These are phyloP conservation scores for Lordiphosa andalusiaca DNA, from an alignment of 2,888 invertebrate species.

Conservation along the genomic window DNA sequence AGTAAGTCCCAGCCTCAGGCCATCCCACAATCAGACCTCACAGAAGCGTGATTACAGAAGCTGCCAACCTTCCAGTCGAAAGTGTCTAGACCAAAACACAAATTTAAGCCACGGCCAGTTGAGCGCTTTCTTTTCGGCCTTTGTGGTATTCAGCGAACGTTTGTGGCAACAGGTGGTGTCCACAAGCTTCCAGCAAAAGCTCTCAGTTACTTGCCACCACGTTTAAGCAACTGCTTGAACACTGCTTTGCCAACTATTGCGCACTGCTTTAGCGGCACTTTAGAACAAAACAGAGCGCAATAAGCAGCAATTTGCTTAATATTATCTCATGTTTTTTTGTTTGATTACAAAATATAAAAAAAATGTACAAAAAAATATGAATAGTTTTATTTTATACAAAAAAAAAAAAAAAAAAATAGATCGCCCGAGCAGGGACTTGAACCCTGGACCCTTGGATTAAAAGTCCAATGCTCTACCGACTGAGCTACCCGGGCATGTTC, in stretches of 20 bases:
- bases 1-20: conserved; percentile 93
- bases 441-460: conserved; percentile 81
- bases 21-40: conserved; percentile 96
- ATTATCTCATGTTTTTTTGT: too few relatives aligned
- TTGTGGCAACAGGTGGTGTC: too few relatives aligned
- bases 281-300: not conserved
- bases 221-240: not conserved
- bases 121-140: not conserved
- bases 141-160: too few relatives aligned
- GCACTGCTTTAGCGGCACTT: conserved; percentile 4
- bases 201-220: too few relatives aligned
- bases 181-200: too few relatives aligned
- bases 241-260: not conserved
- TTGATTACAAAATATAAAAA: not conserved
- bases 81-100: fast-evolving
- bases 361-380: not conserved
- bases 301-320: not conserved
- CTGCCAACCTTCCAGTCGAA: conserved; percentile 95
- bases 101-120: not conserved
- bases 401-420: conserved; percentile 36
- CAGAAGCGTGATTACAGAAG: conserved; percentile 99
- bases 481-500: conserved; percentile 80
- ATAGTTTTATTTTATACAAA: not conserved
- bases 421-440: conserved; percentile 81
- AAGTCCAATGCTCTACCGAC: conserved; percentile 81